phyloP scores from a whole-genome alignment of 1,140 invertebrate species.

The Tetragnatha versicolor region DNA sequence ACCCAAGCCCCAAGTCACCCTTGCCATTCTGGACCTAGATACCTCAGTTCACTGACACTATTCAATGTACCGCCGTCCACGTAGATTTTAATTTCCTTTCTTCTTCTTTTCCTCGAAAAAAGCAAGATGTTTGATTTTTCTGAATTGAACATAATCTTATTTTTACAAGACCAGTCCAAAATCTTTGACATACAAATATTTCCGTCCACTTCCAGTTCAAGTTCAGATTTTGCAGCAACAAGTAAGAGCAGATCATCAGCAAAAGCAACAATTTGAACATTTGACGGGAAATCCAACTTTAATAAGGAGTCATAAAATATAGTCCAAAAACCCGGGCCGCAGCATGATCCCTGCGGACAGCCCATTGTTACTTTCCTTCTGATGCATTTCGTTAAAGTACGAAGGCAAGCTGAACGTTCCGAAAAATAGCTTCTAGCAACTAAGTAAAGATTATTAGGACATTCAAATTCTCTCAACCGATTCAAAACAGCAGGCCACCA shows the following conservation, averaged over 20 bases:
- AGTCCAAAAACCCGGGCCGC: neutral
- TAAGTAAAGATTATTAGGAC: too few species aligned
- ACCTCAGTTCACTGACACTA: neutral
- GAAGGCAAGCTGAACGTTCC: neutral
- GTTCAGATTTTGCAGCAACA: neutral
- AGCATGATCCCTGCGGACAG: neutral
- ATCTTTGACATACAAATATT: neutral
- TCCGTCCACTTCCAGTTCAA: neutral
- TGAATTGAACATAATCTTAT: neutral
- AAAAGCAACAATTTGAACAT: neutral
- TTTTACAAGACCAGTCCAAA: neutral
- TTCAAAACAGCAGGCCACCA: too few species aligned
- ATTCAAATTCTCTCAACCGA: neutral
- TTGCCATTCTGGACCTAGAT: too few species aligned
- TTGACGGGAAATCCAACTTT: neutral
- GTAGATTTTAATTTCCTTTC: neutral
- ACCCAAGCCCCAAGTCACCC: too few species aligned
- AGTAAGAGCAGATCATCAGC: conserved; percentile 19
- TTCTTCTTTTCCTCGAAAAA: neutral
- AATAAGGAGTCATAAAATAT: neutral
- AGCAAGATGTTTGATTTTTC: neutral
- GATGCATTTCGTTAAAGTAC: neutral
- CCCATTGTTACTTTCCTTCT: too few species aligned
- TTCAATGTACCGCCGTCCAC: neutral
- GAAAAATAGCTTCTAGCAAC: too few species aligned